Percentiles rank a stretch among this genome's conserved stretches.
These are phyloP conservation scores for Microplitis manilae DNA, from an alignment of 2,888 invertebrate genomes.

Conservation along the genomic window DNA sequence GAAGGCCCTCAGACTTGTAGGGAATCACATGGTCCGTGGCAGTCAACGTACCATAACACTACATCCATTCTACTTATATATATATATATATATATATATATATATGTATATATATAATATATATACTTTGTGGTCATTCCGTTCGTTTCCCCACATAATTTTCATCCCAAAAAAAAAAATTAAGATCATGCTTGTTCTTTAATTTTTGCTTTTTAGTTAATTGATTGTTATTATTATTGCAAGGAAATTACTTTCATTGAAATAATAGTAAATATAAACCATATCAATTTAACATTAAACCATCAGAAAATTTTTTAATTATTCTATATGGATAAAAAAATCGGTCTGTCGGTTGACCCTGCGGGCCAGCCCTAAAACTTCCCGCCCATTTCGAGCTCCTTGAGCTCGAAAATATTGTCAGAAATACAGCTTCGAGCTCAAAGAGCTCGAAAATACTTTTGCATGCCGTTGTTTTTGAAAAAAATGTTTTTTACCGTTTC, in stretches of 20 bases:
- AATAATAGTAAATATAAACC: too few relatives aligned
- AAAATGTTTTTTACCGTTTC: too few relatives aligned
- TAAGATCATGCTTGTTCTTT: neutral
- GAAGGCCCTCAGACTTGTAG: slow-evolving; percentile 49
- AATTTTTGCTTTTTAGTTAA: neutral
- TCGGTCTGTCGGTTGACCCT: too few relatives aligned
- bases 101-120: neutral
- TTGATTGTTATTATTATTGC: neutral
- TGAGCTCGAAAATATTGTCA: too few relatives aligned
- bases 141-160: neutral
- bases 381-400: too few relatives aligned
- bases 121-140: neutral
- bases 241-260: neutral
- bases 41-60: slow-evolving; percentile 71
- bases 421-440: too few relatives aligned
- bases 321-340: too few relatives aligned
- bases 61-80: slow-evolving; percentile 63
- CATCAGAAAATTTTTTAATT: too few relatives aligned
- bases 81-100: slow-evolving; percentile 12
- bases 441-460: too few relatives aligned
- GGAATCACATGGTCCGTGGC: slow-evolving; percentile 64
- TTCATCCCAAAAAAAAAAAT: neutral
- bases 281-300: too few relatives aligned
- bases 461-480: too few relatives aligned
- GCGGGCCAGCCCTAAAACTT: too few relatives aligned